These are phyloP conservation scores for Rhagophthalmus giganteus DNA, from an alignment of 2,888 invertebrate genomes.

Conservation along the genomic window DNA sequence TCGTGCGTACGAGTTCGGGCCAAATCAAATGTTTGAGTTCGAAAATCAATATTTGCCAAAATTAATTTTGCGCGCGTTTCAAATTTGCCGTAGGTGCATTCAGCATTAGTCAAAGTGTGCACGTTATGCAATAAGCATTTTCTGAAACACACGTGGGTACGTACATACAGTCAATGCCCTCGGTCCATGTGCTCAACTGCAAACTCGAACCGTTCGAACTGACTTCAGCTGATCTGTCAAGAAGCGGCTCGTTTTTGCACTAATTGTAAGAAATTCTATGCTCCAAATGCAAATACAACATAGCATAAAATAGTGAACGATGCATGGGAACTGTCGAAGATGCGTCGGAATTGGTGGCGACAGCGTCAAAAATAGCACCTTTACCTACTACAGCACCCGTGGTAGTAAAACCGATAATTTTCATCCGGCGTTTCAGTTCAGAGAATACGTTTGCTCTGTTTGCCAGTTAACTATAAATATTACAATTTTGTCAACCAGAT, in stretches of 20 bases:
- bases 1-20: background rate
- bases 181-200: conserved; percentile 20
- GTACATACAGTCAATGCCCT: conserved; percentile 30
- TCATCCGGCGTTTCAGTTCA: too few relatives aligned
- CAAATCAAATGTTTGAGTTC: background rate
- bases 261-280: conserved; percentile 7
- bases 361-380: too few relatives aligned
- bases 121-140: conserved; percentile 21
- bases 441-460: too few relatives aligned
- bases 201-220: conserved; percentile 20
- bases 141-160: conserved; percentile 26
- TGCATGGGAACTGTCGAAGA: too few relatives aligned
- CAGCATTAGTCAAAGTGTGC: too few relatives aligned
- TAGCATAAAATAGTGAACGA: background rate
- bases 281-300: background rate
- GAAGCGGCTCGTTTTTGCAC: conserved; percentile 7
- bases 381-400: too few relatives aligned
- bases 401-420: too few relatives aligned
- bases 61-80: background rate
- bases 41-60: background rate
- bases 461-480: too few relatives aligned
- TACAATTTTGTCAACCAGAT: too few relatives aligned
- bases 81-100: background rate
- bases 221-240: conserved; percentile 20
- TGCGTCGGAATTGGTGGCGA: too few relatives aligned